Conservation (phyloP, 2,113 vertebrate genomes). For the Condylura cristata region DNA sequence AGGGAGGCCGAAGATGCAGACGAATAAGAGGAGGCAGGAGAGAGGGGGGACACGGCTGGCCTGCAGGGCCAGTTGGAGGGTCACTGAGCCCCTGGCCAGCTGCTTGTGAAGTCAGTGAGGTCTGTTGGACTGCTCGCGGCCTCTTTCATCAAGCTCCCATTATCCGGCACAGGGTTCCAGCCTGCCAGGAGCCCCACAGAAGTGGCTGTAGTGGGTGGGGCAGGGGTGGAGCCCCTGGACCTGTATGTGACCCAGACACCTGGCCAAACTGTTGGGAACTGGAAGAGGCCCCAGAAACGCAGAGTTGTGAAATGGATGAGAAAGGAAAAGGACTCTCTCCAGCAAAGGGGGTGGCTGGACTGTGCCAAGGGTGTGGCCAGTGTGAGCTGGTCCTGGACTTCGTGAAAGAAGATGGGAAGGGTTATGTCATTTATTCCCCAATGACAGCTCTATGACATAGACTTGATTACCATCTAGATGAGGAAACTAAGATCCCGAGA, state of each 20-base stretch:
- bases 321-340: not conserved
- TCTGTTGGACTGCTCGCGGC: slow-evolving; percentile 63
- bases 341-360: not conserved
- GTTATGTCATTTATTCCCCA: not conserved
- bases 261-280: not conserved
- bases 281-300: not conserved
- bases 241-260: not conserved
- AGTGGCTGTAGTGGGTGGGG: slow-evolving; percentile 48
- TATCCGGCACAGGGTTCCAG: too few species aligned
- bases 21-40: too few species aligned
- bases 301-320: not conserved
- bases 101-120: slow-evolving; percentile 65
- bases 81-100: slow-evolving; percentile 57
- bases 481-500: not conserved
- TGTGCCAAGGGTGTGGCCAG: not conserved
- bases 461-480: not conserved
- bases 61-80: not conserved
- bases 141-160: slow-evolving; percentile 63
- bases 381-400: not conserved
- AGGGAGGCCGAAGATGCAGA: too few species aligned
- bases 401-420: not conserved
- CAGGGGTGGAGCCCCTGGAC: not conserved
- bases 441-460: not conserved
- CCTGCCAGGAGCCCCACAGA: slow-evolving; percentile 31
- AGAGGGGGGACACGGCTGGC: too few species aligned